A percentile compares a stretch with the other conserved stretches of the same genome.
phyloP scores from a whole-genome alignment of 2,113 vertebrate genomes.

The Choloepus hoffmanni region DNA sequence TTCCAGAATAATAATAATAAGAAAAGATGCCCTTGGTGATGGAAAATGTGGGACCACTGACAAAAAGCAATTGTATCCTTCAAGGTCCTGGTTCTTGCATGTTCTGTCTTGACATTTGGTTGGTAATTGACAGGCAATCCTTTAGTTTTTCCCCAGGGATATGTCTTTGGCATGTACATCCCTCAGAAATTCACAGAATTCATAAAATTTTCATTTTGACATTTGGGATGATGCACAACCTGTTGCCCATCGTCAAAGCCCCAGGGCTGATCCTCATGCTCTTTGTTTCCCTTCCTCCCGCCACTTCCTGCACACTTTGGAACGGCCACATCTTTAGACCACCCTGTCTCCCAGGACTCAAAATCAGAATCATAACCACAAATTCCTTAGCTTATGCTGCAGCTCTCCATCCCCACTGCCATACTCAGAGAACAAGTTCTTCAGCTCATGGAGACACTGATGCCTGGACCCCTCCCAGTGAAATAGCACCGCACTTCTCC shows the following conservation, averaged over 20 bases:
- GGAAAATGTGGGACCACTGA: not conserved
- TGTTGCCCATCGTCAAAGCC: not conserved
- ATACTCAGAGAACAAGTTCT: slow-evolving; percentile 9
- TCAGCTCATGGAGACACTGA: not conserved
- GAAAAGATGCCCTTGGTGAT: not conserved
- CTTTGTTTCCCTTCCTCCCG: not conserved
- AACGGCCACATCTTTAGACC: not conserved
- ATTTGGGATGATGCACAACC: not conserved
- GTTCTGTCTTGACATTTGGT: not conserved
- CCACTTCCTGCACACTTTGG: not conserved
- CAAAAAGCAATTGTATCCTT: not conserved
- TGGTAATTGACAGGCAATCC: not conserved
- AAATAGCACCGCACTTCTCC: accelerated
- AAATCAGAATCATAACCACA: not conserved
- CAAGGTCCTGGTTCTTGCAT: not conserved
- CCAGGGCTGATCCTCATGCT: no score
- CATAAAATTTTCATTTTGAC: not conserved
- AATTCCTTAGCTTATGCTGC: not conserved
- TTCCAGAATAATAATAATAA: no score
- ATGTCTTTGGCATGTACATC: not conserved
- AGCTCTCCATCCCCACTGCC: not conserved
- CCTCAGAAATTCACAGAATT: not conserved
- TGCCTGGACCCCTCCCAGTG: accelerated
- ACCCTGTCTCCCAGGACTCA: not conserved
- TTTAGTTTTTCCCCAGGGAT: not conserved